These are phyloP conservation scores for Bemisia tabaci DNA, from an alignment of 1,140 invertebrate genomes.

Conservation along the genomic window DNA sequence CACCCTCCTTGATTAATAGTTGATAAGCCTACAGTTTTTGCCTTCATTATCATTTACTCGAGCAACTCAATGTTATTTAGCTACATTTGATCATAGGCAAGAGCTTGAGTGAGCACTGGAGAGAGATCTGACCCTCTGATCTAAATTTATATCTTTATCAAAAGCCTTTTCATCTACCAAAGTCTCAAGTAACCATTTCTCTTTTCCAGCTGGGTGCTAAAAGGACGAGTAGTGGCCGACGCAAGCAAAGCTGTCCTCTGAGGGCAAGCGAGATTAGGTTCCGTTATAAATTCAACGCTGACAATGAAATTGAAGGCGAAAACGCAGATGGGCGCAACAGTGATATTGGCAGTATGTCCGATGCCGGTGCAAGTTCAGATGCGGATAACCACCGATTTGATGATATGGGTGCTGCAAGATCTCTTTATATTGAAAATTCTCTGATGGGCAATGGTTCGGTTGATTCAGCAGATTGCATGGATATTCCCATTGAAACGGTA, in stretches of 20 bases:
- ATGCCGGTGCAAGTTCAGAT: background rate
- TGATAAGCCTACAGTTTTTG: no score
- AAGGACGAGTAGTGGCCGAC: conserved; percentile 41
- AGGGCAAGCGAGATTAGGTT: conserved; percentile 36
- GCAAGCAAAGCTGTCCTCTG: conserved; percentile 58
- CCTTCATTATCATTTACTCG: no score
- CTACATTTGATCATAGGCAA: no score
- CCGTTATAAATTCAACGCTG: background rate
- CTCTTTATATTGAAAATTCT: background rate
- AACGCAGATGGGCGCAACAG: background rate
- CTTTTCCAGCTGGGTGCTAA: background rate
- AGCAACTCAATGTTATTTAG: no score
- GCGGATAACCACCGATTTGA: background rate
- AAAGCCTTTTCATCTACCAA: no score
- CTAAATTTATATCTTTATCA: no score
- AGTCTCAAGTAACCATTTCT: no score
- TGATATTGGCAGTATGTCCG: background rate
- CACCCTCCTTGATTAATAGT: no score
- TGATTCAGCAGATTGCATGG: background rate
- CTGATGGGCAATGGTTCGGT: background rate
- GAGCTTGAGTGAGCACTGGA: no score
- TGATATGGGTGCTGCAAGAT: background rate
- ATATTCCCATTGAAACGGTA: conserved; percentile 1
- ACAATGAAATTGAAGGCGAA: background rate
- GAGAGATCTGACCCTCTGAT: no score